These are phyloP conservation scores for Heteropelma amictum DNA, from an alignment of 2,888 invertebrate species.

Conservation along the genomic window DNA sequence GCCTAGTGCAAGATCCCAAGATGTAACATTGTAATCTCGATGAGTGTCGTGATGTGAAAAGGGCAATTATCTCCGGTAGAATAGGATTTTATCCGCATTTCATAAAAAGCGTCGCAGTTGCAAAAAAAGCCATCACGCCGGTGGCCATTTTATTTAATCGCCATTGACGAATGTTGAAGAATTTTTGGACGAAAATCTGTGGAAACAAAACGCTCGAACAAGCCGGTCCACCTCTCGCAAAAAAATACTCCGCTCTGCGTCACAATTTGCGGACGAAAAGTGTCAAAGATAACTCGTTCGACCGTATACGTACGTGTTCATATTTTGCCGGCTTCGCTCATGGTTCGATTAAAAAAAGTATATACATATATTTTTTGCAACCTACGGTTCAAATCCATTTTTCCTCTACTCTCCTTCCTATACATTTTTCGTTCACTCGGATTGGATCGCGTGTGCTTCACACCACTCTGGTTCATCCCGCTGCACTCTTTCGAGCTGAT, in stretches of 20 bases:
- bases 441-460: slow-evolving; percentile 48
- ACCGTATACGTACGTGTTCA: slow-evolving; percentile 46
- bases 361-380: slow-evolving; percentile 28
- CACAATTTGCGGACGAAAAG: slow-evolving; percentile 55
- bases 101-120: neutral
- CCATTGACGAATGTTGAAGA: slow-evolving; percentile 35
- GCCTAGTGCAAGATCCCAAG: too few relatives aligned
- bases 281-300: slow-evolving; percentile 52
- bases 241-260: slow-evolving; percentile 45
- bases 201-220: slow-evolving; percentile 28
- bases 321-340: slow-evolving; percentile 26
- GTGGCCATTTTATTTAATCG: slow-evolving; percentile 11
- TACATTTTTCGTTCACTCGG: slow-evolving; percentile 35
- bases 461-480: slow-evolving; percentile 41
- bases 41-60: too few relatives aligned
- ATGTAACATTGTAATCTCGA: too few relatives aligned
- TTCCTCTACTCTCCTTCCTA: too few relatives aligned
- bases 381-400: slow-evolving; percentile 6
- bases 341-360: slow-evolving; percentile 30
- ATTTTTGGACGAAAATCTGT: slow-evolving; percentile 1
- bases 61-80: too few relatives aligned
- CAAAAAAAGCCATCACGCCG: neutral
- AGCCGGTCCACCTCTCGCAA: neutral
- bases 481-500: slow-evolving; percentile 46
- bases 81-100: too few relatives aligned